These are phyloP conservation scores for Ahaetulla prasina DNA, from an alignment of 2,113 vertebrate genomes.

Conservation along the genomic window DNA sequence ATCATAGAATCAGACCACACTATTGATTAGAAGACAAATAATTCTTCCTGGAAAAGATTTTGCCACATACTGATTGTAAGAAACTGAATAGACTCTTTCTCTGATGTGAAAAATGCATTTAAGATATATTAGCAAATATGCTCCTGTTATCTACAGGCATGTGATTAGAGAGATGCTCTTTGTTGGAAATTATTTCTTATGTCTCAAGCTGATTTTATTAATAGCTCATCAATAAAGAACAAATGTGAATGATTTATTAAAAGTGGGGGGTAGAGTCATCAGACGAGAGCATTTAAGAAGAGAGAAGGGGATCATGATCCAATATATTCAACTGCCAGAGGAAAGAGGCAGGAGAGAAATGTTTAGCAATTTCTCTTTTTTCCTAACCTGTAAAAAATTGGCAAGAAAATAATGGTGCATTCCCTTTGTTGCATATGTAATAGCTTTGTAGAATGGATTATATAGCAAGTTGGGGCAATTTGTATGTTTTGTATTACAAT, in stretches of 20 bases:
- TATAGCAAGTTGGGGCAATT: background rate
- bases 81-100: background rate
- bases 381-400: background rate
- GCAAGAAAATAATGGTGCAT: background rate
- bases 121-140: background rate
- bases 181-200: background rate
- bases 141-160: background rate
- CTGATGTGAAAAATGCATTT: background rate
- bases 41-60: background rate
- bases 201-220: background rate
- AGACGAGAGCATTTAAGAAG: background rate
- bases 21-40: background rate
- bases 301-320: background rate
- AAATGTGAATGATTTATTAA: background rate
- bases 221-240: background rate
- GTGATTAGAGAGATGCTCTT: background rate
- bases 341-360: background rate
- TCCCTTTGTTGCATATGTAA: background rate
- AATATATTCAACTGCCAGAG: background rate
- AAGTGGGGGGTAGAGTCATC: background rate
- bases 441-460: background rate
- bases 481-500: background rate
- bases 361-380: background rate
- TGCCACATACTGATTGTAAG: background rate
- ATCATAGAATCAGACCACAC: background rate